Percentiles rank a stretch among this genome's conserved stretches.
Conservation (phyloP, 2,113 vertebrate genomes). For the Empidonax traillii region DNA sequence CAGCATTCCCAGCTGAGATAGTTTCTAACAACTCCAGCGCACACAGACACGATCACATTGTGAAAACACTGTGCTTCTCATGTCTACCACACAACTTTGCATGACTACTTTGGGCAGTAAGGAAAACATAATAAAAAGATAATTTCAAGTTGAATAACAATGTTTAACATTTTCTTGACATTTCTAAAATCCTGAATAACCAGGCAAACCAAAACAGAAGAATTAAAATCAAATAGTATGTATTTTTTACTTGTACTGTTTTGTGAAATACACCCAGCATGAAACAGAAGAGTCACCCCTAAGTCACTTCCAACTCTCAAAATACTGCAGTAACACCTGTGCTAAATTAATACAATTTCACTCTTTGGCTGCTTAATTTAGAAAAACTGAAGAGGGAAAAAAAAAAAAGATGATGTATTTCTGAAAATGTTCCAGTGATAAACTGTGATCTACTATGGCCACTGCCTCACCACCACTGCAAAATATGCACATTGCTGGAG, state of each 20-base stretch:
- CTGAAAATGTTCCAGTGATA: background rate
- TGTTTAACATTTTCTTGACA: background rate
- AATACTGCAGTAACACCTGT: background rate
- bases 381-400: background rate
- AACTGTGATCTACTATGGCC: background rate
- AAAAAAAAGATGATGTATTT: rapidly evolving
- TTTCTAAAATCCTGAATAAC: background rate
- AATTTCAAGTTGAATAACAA: background rate
- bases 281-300: background rate
- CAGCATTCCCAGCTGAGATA: background rate
- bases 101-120: background rate
- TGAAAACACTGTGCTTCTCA: background rate
- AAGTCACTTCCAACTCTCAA: background rate
- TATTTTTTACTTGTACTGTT: background rate
- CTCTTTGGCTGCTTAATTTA: background rate
- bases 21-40: background rate
- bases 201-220: background rate
- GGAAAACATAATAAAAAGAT: background rate
- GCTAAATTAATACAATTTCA: background rate
- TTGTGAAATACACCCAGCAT: background rate
- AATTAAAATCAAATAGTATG: background rate
- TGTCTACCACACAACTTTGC: background rate
- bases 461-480: background rate
- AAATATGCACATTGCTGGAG: background rate
- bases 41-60: background rate